Evolutionary conservation across 2,797 vertebrate species (phyloP).

Genomic region (Aratinga solstitialis): DNA sequence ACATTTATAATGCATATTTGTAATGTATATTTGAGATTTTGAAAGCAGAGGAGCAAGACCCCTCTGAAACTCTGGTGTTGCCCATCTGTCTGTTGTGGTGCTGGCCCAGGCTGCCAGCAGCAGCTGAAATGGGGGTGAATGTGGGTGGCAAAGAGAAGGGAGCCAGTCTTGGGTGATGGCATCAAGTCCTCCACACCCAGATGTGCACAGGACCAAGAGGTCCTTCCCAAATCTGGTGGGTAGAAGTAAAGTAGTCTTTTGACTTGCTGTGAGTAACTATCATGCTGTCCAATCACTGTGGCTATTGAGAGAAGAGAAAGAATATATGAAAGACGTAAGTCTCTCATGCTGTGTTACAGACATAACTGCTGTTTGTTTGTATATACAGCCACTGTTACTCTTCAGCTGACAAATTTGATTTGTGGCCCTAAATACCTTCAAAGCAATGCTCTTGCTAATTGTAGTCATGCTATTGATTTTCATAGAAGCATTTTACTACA

Average conservation of each 20-base stretch:
- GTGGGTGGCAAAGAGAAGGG: neutral
- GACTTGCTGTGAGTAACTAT: neutral
- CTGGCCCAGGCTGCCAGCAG: neutral
- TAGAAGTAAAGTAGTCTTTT: neutral
- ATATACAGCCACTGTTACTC: conserved; percentile 9
- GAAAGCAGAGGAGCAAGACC: neutral
- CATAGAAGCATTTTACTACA: conserved; percentile 64
- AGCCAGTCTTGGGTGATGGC: neutral
- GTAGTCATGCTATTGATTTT: conserved; percentile 73
- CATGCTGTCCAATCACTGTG: neutral
- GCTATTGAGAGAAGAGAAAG: neutral
- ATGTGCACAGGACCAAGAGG: fast-evolving
- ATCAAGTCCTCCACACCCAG: fast-evolving
- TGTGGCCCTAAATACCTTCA: conserved; percentile 65
- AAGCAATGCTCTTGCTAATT: conserved; percentile 71
- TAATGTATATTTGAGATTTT: neutral
- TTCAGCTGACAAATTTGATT: conserved; percentile 63
- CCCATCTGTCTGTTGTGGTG: neutral
- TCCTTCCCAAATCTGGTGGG: neutral
- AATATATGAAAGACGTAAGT: neutral
- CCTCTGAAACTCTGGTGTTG: neutral
- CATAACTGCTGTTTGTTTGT: conserved; percentile 30
- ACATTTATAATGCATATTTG: neutral
- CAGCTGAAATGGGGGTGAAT: neutral
- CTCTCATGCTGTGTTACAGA: neutral